Percentiles rank a stretch among this genome's conserved stretches.
phyloP scores from a whole-genome alignment of 2,797 vertebrate genomes.

The Atherinosoma microstoma region DNA sequence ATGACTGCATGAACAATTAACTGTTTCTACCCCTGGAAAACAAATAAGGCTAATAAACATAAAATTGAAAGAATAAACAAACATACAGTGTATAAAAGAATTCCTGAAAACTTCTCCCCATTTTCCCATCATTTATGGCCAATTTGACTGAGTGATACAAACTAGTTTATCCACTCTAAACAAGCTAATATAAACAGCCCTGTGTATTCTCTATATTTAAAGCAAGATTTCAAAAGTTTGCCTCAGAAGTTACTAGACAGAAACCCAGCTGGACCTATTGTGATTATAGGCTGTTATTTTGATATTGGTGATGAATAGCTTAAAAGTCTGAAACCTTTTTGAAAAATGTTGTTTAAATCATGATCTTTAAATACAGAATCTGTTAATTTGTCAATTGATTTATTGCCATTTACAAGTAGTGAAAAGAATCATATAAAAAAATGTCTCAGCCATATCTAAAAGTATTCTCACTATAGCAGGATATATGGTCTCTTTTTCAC shows the following conservation, averaged over 20 bases:
- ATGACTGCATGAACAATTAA: too few species aligned
- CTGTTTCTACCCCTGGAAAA: too few species aligned
- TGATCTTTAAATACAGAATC: slow-evolving; percentile 16
- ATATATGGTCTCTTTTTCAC: slow-evolving; percentile 47
- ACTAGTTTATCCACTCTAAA: background rate
- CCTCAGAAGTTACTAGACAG: background rate
- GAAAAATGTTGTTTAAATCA: slow-evolving; percentile 15
- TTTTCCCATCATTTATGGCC: background rate
- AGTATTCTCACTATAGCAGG: slow-evolving; percentile 45
- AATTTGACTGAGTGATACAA: background rate
- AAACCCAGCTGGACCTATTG: background rate
- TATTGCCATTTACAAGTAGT: slow-evolving; percentile 31
- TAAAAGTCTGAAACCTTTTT: too few species aligned
- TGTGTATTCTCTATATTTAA: background rate
- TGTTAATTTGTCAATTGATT: slow-evolving; percentile 38
- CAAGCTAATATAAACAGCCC: background rate
- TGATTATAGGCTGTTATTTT: too few species aligned
- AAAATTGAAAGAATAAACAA: background rate
- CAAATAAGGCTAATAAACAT: background rate
- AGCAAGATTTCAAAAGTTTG: background rate
- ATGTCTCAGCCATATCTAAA: slow-evolving; percentile 43
- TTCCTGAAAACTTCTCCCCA: background rate
- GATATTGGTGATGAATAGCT: too few species aligned
- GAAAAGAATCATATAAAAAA: slow-evolving; percentile 9
- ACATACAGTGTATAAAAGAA: background rate